Evolutionary conservation across 2,888 invertebrate species (phyloP), one percentile per base, ranked within the genome.

Genomic region (Lasioglossum marginatum): DNA sequence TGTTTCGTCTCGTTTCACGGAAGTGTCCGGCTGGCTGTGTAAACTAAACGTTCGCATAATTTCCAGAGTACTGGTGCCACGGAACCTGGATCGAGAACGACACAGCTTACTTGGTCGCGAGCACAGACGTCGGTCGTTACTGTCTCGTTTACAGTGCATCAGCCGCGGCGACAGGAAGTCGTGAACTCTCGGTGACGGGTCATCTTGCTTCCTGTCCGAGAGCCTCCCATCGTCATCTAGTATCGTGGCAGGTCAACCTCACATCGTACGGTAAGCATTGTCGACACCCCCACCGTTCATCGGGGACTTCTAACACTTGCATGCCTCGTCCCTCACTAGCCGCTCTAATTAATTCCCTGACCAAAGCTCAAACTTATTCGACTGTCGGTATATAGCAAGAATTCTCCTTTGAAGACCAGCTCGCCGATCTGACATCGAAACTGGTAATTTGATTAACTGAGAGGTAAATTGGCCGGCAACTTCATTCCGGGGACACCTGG

Each of bases 51-150:
- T 19, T n/a, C 23, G 1, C 23, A 45, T 48, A 3, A 5, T 68
- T 86, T 86, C 31, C 96, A 97, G 97, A 96, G 79, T 97, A 97
- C 95, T 96, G 96, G 2, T 97, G 97, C 94, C 97, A 97, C 93
- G 97, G 97, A 79, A 96, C 96, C 93, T 97, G 97, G 97, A 95
- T 96, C 89, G 97, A 97, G 88, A 96, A 96, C 83, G 96, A 96
- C 75, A 96, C 96, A 19, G 96, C 97, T 72, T 97, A 96, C 95
- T 96, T 97, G 89, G 96, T 97, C 76, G 97, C 97, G 23, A 94
- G 94, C 80, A 94, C 94, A 75, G 94, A 94, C 78, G 92, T 92
- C 45, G 94, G 93, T 66, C 93, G 94, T 82, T 94, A 94, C 88
- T 94, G 94, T 88, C 93, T 94, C 85, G 94, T 94, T 76, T 94